Base-by-base conservation (phyloP, 2,113 vertebrate species). In the Stigmatopora nigra region DNA sequence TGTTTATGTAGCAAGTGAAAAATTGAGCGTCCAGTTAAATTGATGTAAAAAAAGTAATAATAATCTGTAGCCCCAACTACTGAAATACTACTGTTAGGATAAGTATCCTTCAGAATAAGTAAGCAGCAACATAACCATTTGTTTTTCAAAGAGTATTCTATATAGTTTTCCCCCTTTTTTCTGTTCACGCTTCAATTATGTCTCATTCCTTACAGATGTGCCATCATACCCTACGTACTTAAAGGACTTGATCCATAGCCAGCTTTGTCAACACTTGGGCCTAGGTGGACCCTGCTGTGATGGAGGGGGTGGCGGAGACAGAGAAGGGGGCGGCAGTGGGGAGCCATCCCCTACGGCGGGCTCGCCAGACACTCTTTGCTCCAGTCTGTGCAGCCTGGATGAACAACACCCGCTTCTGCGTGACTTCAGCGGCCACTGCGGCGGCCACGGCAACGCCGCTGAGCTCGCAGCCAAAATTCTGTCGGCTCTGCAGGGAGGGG, bases 341-440 rank as follows among this genome's bases (percentile, higher is more conserved):
- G 95, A 97, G 82, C 94, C 94, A 64, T 96, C 95, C 0, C 94
- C 92, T 67, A 92, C 92, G 1, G 87, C 92, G 31, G 88, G 93
- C 62, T 98, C 95, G 61, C 94, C 96, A 0, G 94, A 97, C 80
- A 97, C 96, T 62, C 88, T 96, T 78, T 94, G 94, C 88, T 99
- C 97, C 82, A 98, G 96, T 79, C 90, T 96, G 51, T 98, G 93
- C 91, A 99, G 97, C 86, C 86, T 99, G 81, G 95, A 99, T 3
- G 90, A 91, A 74, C 92, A 93, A 14, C 92, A 93, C 85, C 88
- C 92, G 0, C 86, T 96, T 68, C 88, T 93, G 61, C 89, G 88
- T 2, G 87, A 90, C 83, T 85, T 93, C 82, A 88, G 91, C 45
- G 60, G 64, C 19, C 77, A 69, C 58, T 63, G 75, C 0, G 49